Conservation (phyloP, 2,113 vertebrate genomes). For the Cavia porcellus region DNA sequence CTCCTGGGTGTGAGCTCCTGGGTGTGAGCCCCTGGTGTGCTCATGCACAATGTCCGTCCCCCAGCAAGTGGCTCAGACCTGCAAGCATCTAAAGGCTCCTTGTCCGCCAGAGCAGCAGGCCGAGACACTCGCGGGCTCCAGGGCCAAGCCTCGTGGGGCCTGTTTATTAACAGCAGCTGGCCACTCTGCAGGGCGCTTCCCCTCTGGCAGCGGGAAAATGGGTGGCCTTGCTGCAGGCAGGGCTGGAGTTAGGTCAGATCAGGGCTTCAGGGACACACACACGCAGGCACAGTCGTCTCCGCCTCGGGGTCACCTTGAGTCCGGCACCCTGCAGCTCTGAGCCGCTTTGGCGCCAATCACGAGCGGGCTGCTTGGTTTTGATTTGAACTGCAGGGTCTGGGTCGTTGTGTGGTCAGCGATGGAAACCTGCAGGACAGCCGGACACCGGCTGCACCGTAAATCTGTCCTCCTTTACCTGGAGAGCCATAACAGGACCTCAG, state of each 20-base stretch:
- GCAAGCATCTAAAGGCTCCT: not conserved
- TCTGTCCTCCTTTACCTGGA: not conserved
- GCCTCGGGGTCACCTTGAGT: not conserved
- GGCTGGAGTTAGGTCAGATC: not conserved
- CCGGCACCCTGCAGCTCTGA: not conserved
- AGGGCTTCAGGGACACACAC: not conserved
- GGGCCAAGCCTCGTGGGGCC: too few relatives aligned
- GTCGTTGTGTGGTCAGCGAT: not conserved
- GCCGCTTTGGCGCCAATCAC: not conserved
- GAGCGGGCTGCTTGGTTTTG: not conserved
- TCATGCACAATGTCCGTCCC: rapidly evolving
- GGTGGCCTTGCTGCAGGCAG: not conserved
- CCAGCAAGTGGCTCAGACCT: rapidly evolving
- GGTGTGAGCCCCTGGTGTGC: not conserved
- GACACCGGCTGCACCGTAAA: not conserved
- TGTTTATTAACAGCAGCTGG: not conserved
- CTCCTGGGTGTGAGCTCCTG: not conserved
- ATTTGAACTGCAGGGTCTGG: rapidly evolving
- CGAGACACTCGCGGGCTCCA: too few relatives aligned
- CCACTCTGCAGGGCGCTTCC: rapidly evolving
- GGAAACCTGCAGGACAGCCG: not conserved
- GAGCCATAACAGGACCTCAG: not conserved
- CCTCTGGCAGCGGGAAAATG: not conserved
- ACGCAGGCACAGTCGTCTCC: not conserved
- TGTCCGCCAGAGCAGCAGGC: too few relatives aligned